Percentiles rank a stretch among this genome's conserved stretches.
phyloP scores from a whole-genome alignment of 2,888 invertebrate species.

The Drosophila peninsularis region DNA sequence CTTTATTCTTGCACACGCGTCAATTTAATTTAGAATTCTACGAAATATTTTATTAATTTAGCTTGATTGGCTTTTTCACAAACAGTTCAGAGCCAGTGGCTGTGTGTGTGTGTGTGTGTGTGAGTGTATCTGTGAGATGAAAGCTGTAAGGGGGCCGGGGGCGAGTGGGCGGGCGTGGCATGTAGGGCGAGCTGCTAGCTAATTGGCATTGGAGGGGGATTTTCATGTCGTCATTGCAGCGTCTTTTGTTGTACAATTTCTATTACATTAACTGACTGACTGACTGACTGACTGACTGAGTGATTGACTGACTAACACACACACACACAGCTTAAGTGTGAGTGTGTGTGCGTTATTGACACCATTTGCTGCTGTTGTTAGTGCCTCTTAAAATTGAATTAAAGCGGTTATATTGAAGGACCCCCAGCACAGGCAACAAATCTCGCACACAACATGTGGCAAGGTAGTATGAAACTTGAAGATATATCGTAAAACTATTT shows the following conservation, averaged over 20 bases:
- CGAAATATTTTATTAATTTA: constrained; percentile 80
- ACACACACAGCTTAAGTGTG: constrained; percentile 12
- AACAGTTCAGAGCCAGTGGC: constrained; percentile 47
- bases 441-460: neutral
- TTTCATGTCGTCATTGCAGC: constrained; percentile 76
- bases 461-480: no score
- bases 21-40: constrained; percentile 78
- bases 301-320: constrained; percentile 46
- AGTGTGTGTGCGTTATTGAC: constrained; percentile 65
- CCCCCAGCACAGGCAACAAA: neutral
- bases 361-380: constrained; percentile 63
- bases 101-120: constrained; percentile 1
- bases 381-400: neutral
- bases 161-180: neutral
- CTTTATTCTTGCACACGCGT: constrained; percentile 70
- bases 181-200: constrained; percentile 37
- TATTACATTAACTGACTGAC: constrained; percentile 72
- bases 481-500: no score
- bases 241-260: constrained; percentile 76
- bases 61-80: constrained; percentile 79
- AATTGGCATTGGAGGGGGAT: constrained; percentile 73
- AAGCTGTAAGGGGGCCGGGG: neutral
- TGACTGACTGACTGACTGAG: constrained; percentile 37
- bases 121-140: constrained; percentile 6
- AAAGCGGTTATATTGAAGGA: neutral